Percentiles rank a stretch among this genome's conserved stretches.
Conservation (phyloP, 2,888 invertebrate genomes). For the Seira ritae region DNA sequence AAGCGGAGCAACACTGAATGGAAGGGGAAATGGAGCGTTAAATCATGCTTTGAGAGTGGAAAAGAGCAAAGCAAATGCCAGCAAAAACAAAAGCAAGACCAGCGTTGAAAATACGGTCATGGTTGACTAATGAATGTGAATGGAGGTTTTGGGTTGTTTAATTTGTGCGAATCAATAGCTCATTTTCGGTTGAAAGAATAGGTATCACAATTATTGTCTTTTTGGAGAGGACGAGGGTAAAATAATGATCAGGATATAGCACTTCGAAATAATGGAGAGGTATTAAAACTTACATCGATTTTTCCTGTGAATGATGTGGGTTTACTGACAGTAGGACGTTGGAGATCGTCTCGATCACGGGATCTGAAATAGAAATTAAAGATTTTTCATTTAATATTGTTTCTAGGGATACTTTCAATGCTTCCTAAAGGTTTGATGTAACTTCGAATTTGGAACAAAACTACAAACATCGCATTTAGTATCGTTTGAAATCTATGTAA, state of each 20-base stretch:
- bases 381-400: neutral
- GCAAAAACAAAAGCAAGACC: neutral
- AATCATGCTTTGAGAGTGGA: conserved; percentile 18
- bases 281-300: conserved; percentile 34
- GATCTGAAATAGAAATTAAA: conserved; percentile 16
- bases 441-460: neutral
- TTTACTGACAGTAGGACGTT: conserved; percentile 18
- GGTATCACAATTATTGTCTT: too few relatives aligned
- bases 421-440: neutral
- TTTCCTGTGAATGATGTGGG: conserved; percentile 39
- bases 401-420: too few relatives aligned
- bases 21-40: conserved; percentile 18
- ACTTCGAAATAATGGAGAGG: neutral
- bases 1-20: neutral
- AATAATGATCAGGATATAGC: neutral
- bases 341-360: neutral
- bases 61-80: neutral
- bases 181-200: too few relatives aligned
- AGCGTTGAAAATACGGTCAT: neutral
- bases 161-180: too few relatives aligned
- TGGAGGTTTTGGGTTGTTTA: too few relatives aligned
- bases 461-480: neutral
- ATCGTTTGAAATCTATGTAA: neutral
- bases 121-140: too few relatives aligned
- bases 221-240: too few relatives aligned